Evolutionary conservation across 1,140 invertebrate genomes (phyloP).

Genomic region (Diachasma alloeum): DNA sequence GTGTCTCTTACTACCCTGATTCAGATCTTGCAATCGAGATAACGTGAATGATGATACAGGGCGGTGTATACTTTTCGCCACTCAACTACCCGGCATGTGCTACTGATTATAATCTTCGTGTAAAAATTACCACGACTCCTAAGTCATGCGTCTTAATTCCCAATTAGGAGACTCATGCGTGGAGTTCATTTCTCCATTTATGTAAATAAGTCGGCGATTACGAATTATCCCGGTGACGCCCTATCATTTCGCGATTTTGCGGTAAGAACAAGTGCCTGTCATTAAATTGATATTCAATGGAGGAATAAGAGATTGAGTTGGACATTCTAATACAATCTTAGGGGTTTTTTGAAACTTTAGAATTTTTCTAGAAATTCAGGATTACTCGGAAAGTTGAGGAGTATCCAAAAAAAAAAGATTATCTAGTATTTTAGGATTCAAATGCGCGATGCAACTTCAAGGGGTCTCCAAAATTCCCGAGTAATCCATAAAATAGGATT

Average conservation of each 20-base stretch:
- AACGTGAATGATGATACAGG: not conserved
- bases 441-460: too few species aligned
- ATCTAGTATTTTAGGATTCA: too few species aligned
- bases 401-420: too few species aligned
- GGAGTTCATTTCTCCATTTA: not conserved
- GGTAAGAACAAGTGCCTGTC: not conserved
- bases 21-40: not conserved
- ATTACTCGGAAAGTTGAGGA: too few species aligned
- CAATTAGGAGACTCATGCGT: not conserved
- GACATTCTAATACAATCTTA: not conserved
- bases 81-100: not conserved
- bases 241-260: not conserved
- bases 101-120: not conserved
- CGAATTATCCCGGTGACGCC: not conserved
- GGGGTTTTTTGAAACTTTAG: not conserved
- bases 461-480: too few species aligned
- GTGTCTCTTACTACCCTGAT: not conserved
- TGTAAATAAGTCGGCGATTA: not conserved
- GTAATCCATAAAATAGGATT: too few species aligned
- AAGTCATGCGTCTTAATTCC: not conserved
- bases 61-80: not conserved
- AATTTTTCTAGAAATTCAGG: too few species aligned
- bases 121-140: not conserved
- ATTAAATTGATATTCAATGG: not conserved
- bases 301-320: not conserved